Evolutionary conservation across 2,797 vertebrate genomes (phyloP), one percentile per base, ranked within the genome.

Genomic region (Onychomys arenicola): DNA sequence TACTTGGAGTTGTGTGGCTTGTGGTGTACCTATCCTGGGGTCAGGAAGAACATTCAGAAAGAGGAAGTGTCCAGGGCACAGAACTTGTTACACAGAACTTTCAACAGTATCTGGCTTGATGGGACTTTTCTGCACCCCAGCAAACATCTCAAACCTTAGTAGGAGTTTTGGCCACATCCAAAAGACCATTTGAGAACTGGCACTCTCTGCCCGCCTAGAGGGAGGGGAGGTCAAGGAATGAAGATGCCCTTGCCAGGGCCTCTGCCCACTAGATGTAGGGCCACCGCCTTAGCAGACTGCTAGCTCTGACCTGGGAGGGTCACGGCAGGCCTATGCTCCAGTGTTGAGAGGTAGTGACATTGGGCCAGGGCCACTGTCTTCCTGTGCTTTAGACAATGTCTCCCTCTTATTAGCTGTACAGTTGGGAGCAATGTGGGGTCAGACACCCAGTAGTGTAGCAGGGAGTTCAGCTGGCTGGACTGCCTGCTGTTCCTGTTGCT

Each of bases 161-260:
- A 9, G 29, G 29, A 4, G 12, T 77, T 13, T 29, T 40, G 52
- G 52, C 6, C 49, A 40, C 46, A 37, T 61, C 25, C 29, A 83
- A 25, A 0, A 4, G 69, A 52, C 1, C 14, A 37, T 11, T 10
- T 27, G 10, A n/a, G 43, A 3, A 23, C 55, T 3, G 2, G 17
- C 71, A 27, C 11, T 23, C 2, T 14, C 37, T 61, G 21, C 11
- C 46, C n/a, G 37, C 29, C 46, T 43, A 8, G 52, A 25, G 14
- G 6, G 34, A 11, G 46, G 23, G n/a, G 49, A 23, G 43, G 61
- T 81, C 0, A 3, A 9, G 61, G 71, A 43, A 9, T 0, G 0
- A 1, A 61, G 40, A 12, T 19, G 13, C 25, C 25, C 29, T 93
- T 67, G 34, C 21, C 57, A 49, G 14, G 37, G 23, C 27, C 32